Evolutionary conservation across 2,888 invertebrate genomes (phyloP).

Genomic region (Malachius bipustulatus): DNA sequence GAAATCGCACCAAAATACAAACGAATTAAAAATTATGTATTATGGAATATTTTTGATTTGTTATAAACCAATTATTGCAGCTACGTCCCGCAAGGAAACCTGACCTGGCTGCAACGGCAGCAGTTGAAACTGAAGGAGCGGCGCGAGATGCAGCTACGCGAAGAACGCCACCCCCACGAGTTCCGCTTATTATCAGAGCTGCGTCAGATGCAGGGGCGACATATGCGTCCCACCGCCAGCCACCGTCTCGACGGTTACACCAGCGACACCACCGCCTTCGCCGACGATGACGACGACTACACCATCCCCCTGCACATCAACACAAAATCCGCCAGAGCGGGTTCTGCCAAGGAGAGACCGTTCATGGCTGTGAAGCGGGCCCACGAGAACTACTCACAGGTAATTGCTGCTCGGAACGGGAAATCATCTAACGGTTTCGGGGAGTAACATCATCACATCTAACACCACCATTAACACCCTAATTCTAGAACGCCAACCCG

Average conservation of each 20-base stretch:
- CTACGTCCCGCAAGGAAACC: slow-evolving; percentile 30
- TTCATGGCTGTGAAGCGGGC: slow-evolving; percentile 51
- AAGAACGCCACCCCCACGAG: slow-evolving; percentile 61
- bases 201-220: slow-evolving; percentile 39
- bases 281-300: slow-evolving; percentile 62
- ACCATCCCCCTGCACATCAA: slow-evolving; percentile 59
- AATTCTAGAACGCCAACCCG: slow-evolving; percentile 28
- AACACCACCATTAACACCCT: no score
- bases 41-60: background rate
- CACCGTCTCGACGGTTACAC: slow-evolving; percentile 61
- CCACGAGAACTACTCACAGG: slow-evolving; percentile 36
- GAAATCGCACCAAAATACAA: no score
- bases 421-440: background rate
- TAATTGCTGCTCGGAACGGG: slow-evolving; percentile 15
- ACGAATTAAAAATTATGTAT: no score
- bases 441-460: no score
- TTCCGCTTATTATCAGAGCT: slow-evolving; percentile 48
- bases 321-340: slow-evolving; percentile 33
- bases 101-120: slow-evolving; percentile 73
- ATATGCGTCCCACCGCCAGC: slow-evolving; percentile 36
- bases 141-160: slow-evolving; percentile 59
- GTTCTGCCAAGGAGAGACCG: slow-evolving; percentile 42
- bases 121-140: slow-evolving; percentile 70
- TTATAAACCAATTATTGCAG: slow-evolving; percentile 21
- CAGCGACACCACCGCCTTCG: slow-evolving; percentile 66